Conservation (phyloP, 2,797 vertebrate genomes). For the Sebastes melanostomus region DNA sequence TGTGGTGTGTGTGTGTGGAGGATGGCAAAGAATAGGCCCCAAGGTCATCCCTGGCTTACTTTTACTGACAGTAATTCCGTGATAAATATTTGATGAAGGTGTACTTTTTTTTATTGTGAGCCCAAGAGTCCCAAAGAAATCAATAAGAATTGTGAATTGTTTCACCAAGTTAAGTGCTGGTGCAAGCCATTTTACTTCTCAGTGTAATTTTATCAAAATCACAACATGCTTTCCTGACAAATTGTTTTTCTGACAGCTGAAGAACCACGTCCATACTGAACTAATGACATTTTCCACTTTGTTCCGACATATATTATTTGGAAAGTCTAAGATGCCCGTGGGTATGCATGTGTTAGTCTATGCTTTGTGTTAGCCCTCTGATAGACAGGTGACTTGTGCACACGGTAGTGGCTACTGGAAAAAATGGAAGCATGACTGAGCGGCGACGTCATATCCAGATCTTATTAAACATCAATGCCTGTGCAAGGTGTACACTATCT, state of each 20-base stretch:
- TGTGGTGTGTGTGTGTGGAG: neutral
- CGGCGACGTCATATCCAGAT: neutral
- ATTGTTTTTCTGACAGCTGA: neutral
- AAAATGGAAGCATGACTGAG: neutral
- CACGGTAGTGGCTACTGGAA: neutral
- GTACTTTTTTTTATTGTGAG: constrained; percentile 45
- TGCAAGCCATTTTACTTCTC: neutral
- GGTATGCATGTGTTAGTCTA: neutral
- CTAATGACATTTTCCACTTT: neutral
- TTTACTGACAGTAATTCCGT: constrained; percentile 55
- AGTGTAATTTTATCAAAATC: constrained; percentile 9
- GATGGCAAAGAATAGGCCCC: constrained; percentile 31
- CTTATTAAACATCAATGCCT: neutral
- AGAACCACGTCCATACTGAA: neutral
- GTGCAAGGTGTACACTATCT: neutral
- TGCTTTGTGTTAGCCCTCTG: neutral
- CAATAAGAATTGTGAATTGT: constrained; percentile 42
- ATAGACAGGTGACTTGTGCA: neutral
- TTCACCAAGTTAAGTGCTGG: constrained; percentile 8
- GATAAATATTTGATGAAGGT: constrained; percentile 67
- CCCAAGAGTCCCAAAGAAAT: constrained; percentile 53
- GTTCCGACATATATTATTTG: neutral
- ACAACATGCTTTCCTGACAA: constrained; percentile 9
- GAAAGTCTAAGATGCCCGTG: neutral
- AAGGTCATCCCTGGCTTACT: constrained; percentile 52